Evolutionary conservation across 2,113 vertebrate species (phyloP), one percentile per base, ranked within the genome.

Genomic region (Cephalopholis sonnerati): DNA sequence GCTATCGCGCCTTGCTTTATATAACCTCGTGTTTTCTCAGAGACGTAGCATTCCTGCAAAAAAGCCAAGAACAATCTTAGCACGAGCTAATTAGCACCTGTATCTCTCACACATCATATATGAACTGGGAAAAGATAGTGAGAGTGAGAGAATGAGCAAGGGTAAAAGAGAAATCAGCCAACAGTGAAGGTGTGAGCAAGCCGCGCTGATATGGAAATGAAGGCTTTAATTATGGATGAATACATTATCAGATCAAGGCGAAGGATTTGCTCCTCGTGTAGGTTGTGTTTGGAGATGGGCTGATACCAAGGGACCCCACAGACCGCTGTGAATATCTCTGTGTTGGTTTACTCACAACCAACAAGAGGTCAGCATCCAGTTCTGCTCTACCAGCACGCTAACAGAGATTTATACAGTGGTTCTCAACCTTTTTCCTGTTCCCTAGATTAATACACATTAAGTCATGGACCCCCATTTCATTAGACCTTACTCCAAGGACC

Each of bases 211-310:
- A 93, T 95, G 93, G 84, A 94, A 93, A 95, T 92, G 78, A 77
- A 73, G 76, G 24, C 73, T 91, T 95, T 95, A 95, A 95, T 95
- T 95, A 94, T 89, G 82, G 88, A 94, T 88, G 91, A 93, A 93
- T 89, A 89, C 86, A 88, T 94, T 92, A 91, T 90, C 76, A 87
- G 88, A 92, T 92, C 83, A 91, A 91, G 82, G 89, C 87, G 63
- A 50, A 82, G 88, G 85, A 82, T 88, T 88, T 85, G 90, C 86
- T 85, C 80, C 66, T 11, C 7, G 12, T 76, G 75, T 73, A 65
- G 83, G 80, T 83, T 89, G 58, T 78, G 81, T 89, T 82, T 87
- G 69, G 82, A 82, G 85, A 89, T 65, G 75, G 82, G 54, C 48
- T 62, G 79, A n/a, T 89, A 80, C 57, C 62, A 54, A 24, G 84